phyloP scores from a whole-genome alignment of 2,888 invertebrate species.

The Philhelius pedissequus region DNA sequence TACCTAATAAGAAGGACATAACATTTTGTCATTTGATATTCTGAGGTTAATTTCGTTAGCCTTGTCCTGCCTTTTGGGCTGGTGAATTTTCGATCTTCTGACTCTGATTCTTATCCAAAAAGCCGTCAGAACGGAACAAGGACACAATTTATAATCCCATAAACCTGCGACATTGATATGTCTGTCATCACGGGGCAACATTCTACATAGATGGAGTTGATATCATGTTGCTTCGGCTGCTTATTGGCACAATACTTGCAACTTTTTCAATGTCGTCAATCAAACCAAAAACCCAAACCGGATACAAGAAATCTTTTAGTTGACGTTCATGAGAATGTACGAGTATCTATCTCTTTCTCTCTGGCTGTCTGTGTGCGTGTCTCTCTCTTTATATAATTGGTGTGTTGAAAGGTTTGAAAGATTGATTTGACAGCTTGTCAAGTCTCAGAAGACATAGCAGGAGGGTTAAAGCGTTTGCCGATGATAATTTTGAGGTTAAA shows the following conservation, averaged over 20 bases:
- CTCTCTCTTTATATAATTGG: conserved; percentile 50
- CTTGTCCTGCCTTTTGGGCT: conserved; percentile 13
- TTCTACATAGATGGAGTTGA: conserved; percentile 1
- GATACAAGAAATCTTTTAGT: conserved; percentile 55
- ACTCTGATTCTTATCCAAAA: not conserved
- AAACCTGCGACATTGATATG: conserved; percentile 30
- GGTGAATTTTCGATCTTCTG: conserved; percentile 25
- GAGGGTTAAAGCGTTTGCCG: not conserved
- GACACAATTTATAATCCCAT: conserved; percentile 26
- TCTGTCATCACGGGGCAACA: not conserved
- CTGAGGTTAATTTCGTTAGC: conserved; percentile 34
- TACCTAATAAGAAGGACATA: conserved; percentile 28
- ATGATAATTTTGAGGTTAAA: conserved; percentile 50
- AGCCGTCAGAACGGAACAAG: not conserved
- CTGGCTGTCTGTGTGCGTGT: no score
- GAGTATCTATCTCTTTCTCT: no score
- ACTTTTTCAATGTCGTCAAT: conserved; percentile 39
- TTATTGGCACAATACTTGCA: not conserved
- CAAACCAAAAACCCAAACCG: conserved; percentile 19
- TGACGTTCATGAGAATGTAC: conserved; percentile 59
- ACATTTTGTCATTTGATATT: conserved; percentile 29
- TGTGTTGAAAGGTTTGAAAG: conserved; percentile 22
- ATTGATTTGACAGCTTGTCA: conserved; percentile 68
- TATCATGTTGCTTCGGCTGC: conserved; percentile 27
- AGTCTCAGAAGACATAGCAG: not conserved